Evolutionary conservation across 2,113 vertebrate species (phyloP).

Genomic region (Ranitomeya imitator): DNA sequence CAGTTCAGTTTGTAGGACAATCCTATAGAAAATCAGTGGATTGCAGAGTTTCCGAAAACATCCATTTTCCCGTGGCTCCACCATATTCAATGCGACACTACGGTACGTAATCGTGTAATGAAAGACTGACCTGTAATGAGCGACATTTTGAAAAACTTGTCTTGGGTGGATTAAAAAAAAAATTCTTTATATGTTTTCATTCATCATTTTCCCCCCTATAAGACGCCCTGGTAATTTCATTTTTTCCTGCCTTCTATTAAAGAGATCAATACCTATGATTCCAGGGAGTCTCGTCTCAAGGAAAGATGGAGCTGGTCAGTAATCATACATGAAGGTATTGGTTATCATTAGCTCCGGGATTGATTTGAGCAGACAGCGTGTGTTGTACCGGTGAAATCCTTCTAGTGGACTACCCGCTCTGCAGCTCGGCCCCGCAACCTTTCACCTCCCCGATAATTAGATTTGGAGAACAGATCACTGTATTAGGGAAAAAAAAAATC

Average conservation of each 20-base stretch:
- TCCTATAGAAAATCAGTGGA: too few species aligned
- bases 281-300: conserved; percentile 82
- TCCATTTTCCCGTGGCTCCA: too few species aligned
- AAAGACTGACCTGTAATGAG: too few species aligned
- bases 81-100: too few species aligned
- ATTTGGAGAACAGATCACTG: conserved; percentile 78
- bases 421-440: conserved; percentile 72
- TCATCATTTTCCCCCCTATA: conserved; percentile 81
- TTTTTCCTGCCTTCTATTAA: conserved; percentile 90
- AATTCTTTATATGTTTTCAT: conserved; percentile 70
- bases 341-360: conserved; percentile 80
- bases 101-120: too few species aligned
- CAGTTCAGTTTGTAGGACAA: too few species aligned
- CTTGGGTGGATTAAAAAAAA: too few species aligned
- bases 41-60: too few species aligned
- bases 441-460: conserved; percentile 78
- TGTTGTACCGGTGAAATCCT: conserved; percentile 71
- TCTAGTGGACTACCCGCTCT: conserved; percentile 69
- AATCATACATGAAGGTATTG: conserved; percentile 89
- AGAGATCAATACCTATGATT: conserved; percentile 88
- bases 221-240: conserved; percentile 79
- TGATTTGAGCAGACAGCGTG: conserved; percentile 75
- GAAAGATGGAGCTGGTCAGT: conserved; percentile 82
- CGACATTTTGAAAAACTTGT: too few species aligned
- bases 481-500: conserved; percentile 70